Percentiles rank a stretch among this genome's conserved stretches.
phyloP scores from a whole-genome alignment of 2,113 vertebrate species.

The Sakesphorus luctuosus region DNA sequence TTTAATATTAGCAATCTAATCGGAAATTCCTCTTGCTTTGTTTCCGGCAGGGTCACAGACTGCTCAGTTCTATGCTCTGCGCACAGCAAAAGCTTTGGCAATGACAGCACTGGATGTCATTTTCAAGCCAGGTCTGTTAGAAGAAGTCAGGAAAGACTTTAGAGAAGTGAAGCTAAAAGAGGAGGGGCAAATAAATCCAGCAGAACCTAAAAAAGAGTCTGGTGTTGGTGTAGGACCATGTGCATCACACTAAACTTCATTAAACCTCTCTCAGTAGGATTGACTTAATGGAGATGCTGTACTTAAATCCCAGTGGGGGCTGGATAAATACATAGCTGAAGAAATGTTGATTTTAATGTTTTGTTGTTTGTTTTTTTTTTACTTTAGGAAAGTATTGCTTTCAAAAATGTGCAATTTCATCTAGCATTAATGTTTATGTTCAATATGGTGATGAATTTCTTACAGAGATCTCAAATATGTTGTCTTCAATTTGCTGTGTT shows the following conservation, averaged over 20 bases:
- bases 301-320: neutral
- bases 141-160: constrained; percentile 82
- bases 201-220: constrained; percentile 34
- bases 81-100: constrained; percentile 85
- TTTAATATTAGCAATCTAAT: neutral
- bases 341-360: neutral
- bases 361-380: neutral
- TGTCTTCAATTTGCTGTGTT: neutral
- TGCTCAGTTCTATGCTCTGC: constrained; percentile 86
- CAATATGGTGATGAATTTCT: neutral
- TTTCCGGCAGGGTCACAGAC: constrained; percentile 79
- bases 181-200: constrained; percentile 56
- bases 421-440: constrained; percentile 12
- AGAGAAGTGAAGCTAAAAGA: constrained; percentile 75
- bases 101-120: constrained; percentile 90
- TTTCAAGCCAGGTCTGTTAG: constrained; percentile 82
- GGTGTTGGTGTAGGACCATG: neutral
- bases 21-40: neutral
- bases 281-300: neutral
- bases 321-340: constrained; percentile 20
- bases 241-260: constrained; percentile 40
- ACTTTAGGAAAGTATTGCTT: neutral
- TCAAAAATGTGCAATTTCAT: neutral
- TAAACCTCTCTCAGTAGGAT: neutral
- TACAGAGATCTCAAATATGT: neutral